Conservation (phyloP, 1,140 invertebrate genomes). For the Neodiprion virginianus region DNA sequence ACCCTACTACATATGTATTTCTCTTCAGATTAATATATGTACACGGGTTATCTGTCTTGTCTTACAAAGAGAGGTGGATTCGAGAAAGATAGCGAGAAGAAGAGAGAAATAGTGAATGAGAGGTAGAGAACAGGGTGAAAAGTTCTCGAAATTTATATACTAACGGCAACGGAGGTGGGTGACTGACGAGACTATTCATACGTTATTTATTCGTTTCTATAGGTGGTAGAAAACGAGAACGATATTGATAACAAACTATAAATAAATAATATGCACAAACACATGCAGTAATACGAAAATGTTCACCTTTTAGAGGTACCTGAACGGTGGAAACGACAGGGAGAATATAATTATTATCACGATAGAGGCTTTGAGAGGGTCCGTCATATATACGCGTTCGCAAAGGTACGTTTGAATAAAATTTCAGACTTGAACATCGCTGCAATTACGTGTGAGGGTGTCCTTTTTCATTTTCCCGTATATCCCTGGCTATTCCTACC, state of each 20-base stretch:
- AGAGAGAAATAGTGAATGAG: no score
- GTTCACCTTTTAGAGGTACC: conserved; percentile 57
- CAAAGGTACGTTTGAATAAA: background rate
- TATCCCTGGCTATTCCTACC: background rate
- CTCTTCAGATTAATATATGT: no score
- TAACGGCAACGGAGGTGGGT: no score
- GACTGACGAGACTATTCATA: background rate
- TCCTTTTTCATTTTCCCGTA: no score
- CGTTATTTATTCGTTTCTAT: background rate
- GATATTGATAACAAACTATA: background rate
- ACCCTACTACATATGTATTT: no score
- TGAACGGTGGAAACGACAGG: conserved; percentile 51
- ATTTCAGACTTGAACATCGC: background rate
- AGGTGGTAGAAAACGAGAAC: background rate
- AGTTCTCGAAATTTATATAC: no score
- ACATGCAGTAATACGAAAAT: conserved; percentile 54
- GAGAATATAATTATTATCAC: conserved; percentile 52
- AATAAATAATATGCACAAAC: conserved; percentile 33
- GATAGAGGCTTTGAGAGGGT: conserved; percentile 6
- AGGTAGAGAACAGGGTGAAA: no score
- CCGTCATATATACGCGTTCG: background rate
- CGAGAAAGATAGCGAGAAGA: no score
- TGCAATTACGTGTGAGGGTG: no score
- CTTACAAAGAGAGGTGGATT: no score
- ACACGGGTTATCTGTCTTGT: no score